Base-by-base conservation (phyloP, 2,113 vertebrate genomes). In the Tretioscincus oriximinensis region DNA sequence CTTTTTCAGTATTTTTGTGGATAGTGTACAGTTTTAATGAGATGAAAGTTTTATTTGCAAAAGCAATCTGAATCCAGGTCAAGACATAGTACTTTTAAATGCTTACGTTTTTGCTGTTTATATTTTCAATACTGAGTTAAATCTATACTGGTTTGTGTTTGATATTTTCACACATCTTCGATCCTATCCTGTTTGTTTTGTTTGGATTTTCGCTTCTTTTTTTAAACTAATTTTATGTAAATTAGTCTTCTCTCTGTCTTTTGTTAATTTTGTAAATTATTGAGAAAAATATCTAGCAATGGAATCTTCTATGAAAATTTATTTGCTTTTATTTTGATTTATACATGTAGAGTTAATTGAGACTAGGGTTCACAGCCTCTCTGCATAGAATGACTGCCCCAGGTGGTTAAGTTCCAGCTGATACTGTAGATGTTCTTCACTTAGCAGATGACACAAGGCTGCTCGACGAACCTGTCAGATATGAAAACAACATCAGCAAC, bases 381-480 rank as follows among this genome's bases (percentile, higher is more conserved):
- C 78, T 21, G 26, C 47, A 22, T 84, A 74, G 67, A 88, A 84
- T 6, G 82, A 73, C 73, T 77, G 77, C 21, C 87, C 85, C 67
- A 81, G 58, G 12, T 71, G 76, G 69, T 70, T 80, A 68, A 88
- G 51, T 67, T 86, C 87, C 72, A 80, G 29, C 49, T 72, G 65
- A 47, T 88, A 74, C 21, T 86, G 81, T 28, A 69, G 47, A 1
- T 82, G 64, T 49, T 88, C 87, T 11, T 21, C 24, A 16, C 77
- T 65, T 26, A 88, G 51, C 18, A 82, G 78, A 6, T 75, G 54
- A 22, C 72, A 67, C 45, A 88, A 47, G 18, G 87, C 85, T 28
- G 82, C 80, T 20, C 77, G 73, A 5, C 85, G 85, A 35, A 84
- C 41, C 87, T 88, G 68, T 45, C 41, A 70, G 28, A 76, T n/a